Evolutionary conservation across 1,140 invertebrate genomes (phyloP).

Genomic region (Euschistus heros): DNA sequence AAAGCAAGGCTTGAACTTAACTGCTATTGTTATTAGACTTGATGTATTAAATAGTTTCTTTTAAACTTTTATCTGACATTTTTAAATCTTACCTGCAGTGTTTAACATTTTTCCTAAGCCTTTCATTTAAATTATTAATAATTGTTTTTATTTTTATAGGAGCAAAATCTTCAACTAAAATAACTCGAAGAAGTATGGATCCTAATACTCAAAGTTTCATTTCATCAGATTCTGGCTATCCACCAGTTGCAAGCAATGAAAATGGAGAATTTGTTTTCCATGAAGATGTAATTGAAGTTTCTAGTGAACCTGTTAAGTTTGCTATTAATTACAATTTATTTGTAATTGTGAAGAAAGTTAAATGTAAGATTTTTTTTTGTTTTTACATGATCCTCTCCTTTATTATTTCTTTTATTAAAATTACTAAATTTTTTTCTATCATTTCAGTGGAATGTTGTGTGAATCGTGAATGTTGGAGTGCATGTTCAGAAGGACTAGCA

Average conservation of each 20-base stretch:
- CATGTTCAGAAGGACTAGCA: slow-evolving; percentile 65
- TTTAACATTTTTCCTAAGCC: too few species aligned
- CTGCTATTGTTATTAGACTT: neutral
- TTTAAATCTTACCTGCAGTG: too few species aligned
- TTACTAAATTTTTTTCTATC: slow-evolving; percentile 15
- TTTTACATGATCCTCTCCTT: neutral
- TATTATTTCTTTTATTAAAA: slow-evolving; percentile 1
- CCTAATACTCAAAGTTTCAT: slow-evolving; percentile 31
- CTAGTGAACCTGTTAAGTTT: slow-evolving; percentile 53
- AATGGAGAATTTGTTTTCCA: slow-evolving; percentile 18
- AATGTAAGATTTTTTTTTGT: slow-evolving; percentile 32
- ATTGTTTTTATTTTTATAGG: neutral
- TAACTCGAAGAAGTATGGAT: slow-evolving; percentile 27
- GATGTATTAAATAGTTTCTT: too few species aligned
- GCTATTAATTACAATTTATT: slow-evolving; percentile 69
- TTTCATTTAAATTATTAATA: too few species aligned
- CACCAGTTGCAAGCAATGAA: slow-evolving; percentile 24
- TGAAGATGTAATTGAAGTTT: slow-evolving; percentile 16
- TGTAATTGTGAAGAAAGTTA: slow-evolving; percentile 64
- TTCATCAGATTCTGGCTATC: slow-evolving; percentile 27
- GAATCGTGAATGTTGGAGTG: slow-evolving; percentile 67
- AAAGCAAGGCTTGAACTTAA: too few species aligned
- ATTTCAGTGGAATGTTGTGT: slow-evolving; percentile 70
- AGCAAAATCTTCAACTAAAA: neutral
- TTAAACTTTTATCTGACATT: too few species aligned